phyloP scores from a whole-genome alignment of 2,797 vertebrate genomes.

The Acipenser ruthenus region DNA sequence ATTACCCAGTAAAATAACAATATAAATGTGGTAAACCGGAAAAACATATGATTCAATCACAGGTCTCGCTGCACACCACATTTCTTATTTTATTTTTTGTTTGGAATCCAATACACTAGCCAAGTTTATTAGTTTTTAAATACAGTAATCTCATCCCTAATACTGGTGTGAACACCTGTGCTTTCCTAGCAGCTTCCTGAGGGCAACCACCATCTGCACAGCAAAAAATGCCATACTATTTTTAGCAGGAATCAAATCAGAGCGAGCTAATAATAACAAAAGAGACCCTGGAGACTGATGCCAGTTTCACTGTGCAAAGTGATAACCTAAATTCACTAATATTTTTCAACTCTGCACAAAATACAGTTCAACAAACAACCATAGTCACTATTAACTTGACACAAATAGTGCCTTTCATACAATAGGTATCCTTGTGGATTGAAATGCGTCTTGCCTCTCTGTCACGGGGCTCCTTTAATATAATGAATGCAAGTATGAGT shows the following conservation, averaged over 20 bases:
- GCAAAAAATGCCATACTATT: slow-evolving; percentile 19
- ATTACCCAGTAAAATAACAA: no score
- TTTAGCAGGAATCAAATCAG: slow-evolving; percentile 22
- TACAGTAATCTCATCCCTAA: neutral
- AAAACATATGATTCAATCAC: no score
- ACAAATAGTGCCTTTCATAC: neutral
- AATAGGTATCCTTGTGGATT: neutral
- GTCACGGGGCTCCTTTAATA: no score
- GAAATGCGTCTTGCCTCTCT: no score
- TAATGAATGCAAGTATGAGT: no score
- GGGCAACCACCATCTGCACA: slow-evolving; percentile 20
- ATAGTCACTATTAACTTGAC: neutral
- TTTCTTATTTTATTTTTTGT: no score
- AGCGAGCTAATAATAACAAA: slow-evolving; percentile 23
- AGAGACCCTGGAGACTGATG: slow-evolving; percentile 13
- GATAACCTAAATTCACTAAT: slow-evolving; percentile 30
- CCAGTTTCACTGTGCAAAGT: slow-evolving; percentile 8
- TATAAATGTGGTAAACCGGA: no score
- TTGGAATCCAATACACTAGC: no score
- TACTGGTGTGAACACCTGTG: slow-evolving; percentile 13
- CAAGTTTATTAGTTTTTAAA: neutral
- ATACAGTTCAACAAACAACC: neutral
- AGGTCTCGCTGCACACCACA: no score
- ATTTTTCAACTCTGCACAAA: slow-evolving; percentile 11
- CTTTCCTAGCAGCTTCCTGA: slow-evolving; percentile 11